A percentile compares a stretch with the other conserved stretches of the same genome.
These are phyloP conservation scores for Sphinx pinastri DNA, from an alignment of 2,888 invertebrate genomes.

Conservation along the genomic window DNA sequence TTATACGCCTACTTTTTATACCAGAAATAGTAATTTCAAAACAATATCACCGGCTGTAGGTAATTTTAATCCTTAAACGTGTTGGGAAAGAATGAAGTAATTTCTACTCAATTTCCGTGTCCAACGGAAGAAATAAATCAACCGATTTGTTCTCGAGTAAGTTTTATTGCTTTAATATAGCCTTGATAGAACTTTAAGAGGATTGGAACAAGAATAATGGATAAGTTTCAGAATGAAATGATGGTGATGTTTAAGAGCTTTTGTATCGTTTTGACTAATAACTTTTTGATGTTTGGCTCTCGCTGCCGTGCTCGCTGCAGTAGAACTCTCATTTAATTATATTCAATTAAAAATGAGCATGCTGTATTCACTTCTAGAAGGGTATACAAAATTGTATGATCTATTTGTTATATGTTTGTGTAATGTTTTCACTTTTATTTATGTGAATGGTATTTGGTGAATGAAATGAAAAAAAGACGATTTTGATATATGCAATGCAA, in stretches of 20 bases:
- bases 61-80: neutral
- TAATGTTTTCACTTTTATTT: no score
- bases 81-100: neutral
- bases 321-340: no score
- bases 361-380: no score
- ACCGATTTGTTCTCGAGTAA: neutral
- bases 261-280: neutral
- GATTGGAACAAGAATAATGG: slow-evolving; percentile 2
- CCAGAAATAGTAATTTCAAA: neutral
- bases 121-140: neutral
- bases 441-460: no score
- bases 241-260: neutral
- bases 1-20: no score
- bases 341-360: no score
- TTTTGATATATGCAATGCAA: no score
- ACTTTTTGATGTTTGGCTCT: neutral
- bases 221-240: neutral
- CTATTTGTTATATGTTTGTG: no score
- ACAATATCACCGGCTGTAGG: neutral
- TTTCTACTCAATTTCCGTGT: neutral
- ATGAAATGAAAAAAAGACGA: no score
- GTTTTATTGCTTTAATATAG: neutral
- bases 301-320: no score
- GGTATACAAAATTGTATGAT: no score
- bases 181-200: neutral